These are phyloP conservation scores for Caranx ignobilis DNA, from an alignment of 2,113 vertebrate species.

Conservation along the genomic window DNA sequence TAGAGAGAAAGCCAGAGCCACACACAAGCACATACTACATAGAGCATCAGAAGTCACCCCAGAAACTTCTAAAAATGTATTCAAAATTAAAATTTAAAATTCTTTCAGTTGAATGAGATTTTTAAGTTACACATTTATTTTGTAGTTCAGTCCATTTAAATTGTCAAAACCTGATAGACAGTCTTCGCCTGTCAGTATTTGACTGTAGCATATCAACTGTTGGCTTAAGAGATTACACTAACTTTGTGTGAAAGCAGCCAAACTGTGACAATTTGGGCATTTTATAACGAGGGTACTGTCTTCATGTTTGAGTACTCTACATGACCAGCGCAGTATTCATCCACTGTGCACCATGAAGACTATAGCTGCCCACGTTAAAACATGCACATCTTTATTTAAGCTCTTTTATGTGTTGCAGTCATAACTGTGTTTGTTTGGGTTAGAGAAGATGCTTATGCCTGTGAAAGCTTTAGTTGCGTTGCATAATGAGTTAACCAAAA, in stretches of 20 bases:
- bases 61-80: neutral
- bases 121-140: neutral
- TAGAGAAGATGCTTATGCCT: neutral
- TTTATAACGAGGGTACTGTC: neutral
- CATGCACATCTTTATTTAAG: neutral
- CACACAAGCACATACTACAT: neutral
- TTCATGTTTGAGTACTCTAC: neutral
- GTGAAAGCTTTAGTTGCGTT: neutral
- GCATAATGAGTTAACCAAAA: neutral
- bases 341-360: neutral
- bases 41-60: neutral
- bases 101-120: neutral
- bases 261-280: neutral
- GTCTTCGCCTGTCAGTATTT: neutral
- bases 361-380: constrained; percentile 3
- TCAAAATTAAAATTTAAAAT: neutral
- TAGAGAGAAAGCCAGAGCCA: neutral
- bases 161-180: neutral
- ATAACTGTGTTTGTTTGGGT: constrained; percentile 19
- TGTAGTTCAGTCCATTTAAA: neutral
- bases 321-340: neutral
- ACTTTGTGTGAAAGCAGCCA: neutral
- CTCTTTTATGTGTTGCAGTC: neutral
- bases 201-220: neutral
- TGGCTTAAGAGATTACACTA: neutral